Evolutionary conservation across 2,113 vertebrate species (phyloP).

Genomic region (Myanophis thanlyinensis): DNA sequence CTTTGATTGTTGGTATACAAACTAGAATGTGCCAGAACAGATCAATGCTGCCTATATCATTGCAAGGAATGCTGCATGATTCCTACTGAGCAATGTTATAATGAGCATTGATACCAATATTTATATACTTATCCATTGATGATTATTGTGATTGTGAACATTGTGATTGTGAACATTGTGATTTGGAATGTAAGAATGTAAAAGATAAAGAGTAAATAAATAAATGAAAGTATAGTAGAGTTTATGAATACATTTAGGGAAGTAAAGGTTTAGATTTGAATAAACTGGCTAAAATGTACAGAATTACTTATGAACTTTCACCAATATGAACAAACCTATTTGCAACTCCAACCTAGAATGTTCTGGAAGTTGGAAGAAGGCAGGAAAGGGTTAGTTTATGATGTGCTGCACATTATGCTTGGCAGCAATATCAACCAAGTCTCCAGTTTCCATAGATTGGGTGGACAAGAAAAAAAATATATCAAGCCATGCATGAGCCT

Average conservation of each 20-base stretch:
- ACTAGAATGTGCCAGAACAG: background rate
- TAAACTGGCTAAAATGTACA: background rate
- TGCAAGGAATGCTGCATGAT: background rate
- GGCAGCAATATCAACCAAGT: background rate
- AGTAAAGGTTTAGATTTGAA: background rate
- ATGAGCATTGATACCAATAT: background rate
- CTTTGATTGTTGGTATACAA: background rate
- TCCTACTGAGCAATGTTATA: background rate
- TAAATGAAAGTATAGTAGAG: background rate
- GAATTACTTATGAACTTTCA: background rate
- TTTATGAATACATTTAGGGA: background rate
- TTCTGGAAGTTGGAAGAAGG: background rate
- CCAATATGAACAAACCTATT: background rate
- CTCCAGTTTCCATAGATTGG: background rate
- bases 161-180: too few relatives aligned
- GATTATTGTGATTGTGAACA: too few relatives aligned
- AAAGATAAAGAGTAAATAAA: background rate
- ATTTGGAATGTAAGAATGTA: background rate
- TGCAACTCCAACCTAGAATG: background rate
- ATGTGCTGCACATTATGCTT: background rate
- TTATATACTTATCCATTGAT: background rate
- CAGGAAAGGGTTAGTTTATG: background rate
- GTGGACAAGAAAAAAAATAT: background rate
- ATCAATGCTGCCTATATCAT: background rate
- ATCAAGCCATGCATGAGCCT: too few relatives aligned